A percentile compares a stretch with the other conserved stretches of the same genome.
Conservation (phyloP, 2,797 vertebrate genomes). For the Siniperca scherzeri region DNA sequence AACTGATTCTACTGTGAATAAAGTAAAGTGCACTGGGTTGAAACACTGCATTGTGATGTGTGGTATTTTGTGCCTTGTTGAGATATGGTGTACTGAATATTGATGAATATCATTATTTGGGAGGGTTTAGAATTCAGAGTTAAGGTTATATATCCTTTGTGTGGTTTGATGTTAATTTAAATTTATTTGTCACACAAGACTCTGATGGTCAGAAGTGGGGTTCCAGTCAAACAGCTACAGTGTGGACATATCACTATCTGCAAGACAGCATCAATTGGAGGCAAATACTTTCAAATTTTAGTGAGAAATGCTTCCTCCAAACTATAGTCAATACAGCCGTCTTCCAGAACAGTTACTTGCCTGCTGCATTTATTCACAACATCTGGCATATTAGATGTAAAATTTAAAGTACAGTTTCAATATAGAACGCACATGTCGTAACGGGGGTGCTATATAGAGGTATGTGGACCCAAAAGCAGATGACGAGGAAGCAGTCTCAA, state of each 20-base stretch:
- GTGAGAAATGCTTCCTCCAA: not conserved
- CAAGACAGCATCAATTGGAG: not conserved
- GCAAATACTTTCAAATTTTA: not conserved
- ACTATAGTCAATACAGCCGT: not conserved
- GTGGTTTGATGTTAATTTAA: not conserved
- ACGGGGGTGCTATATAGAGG: too few relatives aligned
- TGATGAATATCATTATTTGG: not conserved
- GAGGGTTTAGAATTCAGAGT: not conserved
- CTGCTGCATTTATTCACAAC: not conserved
- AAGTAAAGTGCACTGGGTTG: not conserved
- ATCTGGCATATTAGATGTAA: not conserved
- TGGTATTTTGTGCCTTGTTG: not conserved
- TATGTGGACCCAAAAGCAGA: too few relatives aligned
- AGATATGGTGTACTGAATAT: not conserved
- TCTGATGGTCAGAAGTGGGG: too few relatives aligned
- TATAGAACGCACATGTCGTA: too few relatives aligned
- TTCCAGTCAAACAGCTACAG: not conserved
- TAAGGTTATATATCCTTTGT: constrained; percentile 1
- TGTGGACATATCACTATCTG: not conserved
- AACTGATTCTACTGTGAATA: not conserved
- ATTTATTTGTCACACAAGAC: constrained; percentile 4
- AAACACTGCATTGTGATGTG: not conserved
- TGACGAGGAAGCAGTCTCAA: too few relatives aligned
- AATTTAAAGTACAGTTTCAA: too few relatives aligned
- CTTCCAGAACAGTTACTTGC: not conserved